Base-by-base conservation (phyloP, 2,888 invertebrate species). In the Mayetiola destructor region DNA sequence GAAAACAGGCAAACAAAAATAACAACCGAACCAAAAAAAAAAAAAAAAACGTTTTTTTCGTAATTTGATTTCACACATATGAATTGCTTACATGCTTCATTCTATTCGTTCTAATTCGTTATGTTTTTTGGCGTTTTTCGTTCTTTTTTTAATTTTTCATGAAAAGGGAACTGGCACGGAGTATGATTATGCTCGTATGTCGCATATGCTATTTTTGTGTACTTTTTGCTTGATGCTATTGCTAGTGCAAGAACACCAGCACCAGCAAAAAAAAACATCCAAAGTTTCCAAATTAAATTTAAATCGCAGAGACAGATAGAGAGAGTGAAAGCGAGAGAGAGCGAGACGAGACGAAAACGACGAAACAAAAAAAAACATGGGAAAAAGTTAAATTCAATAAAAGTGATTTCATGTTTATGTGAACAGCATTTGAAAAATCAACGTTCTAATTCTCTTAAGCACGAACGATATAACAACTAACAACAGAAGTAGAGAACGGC, bases 351-450 rank as follows among this genome's bases (percentile, higher is more conserved):
- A n/a, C n/a, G n/a, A n/a, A n/a, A n/a, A n/a, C n/a, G n/a, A n/a
- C n/a, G n/a, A n/a, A n/a, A 4, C 40, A 40, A 40, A 12, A 27
- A 27, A 23, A n/a, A 9, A n/a, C n/a, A n/a, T n/a, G n/a, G n/a
- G n/a, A n/a, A 27, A 27, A 48, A 48, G 48, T 48, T 48, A 27
- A 27, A 48, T 48, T 48, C 27, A 48, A 48, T 48, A 48, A 48
- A 48, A 27, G 48, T 48, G 14, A 48, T 48, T 48, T 48, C 42
- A 42, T 42, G 21, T 42, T 3, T 23, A 40, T 20, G 4, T 8
- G 20, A 18, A 20, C 6, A 36, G 16, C 12, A 12, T 12, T 12
- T n/a, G 12, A 32, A 32, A 32, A 32, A 32, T 32, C 6, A 9
- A 32, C 32, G 12, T 32, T 12, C 32, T 9, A 9, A 32, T 32